Evolutionary conservation across 1,140 invertebrate genomes (phyloP).

Genomic region (Nilaparvata lugens): DNA sequence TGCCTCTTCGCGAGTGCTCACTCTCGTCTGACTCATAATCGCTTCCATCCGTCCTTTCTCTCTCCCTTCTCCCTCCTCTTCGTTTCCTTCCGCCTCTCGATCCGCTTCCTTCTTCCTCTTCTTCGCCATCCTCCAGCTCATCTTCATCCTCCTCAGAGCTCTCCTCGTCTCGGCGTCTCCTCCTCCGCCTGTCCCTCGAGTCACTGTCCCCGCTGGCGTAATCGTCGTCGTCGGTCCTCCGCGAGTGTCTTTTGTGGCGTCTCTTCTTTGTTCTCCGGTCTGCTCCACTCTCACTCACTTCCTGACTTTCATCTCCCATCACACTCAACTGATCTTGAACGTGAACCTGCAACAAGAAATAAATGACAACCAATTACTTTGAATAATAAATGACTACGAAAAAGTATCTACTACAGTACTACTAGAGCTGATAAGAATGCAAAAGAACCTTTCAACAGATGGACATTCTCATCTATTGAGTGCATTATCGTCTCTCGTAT

Average conservation of each 20-base stretch:
- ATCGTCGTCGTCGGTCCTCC: conserved; percentile 19
- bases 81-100: conserved; percentile 1
- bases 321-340: conserved; percentile 17
- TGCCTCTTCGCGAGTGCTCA: not conserved
- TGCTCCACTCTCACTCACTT: conserved; percentile 20
- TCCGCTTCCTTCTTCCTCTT: conserved; percentile 2
- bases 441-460: too few species aligned
- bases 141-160: conserved; percentile 8
- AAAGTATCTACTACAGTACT: too few species aligned
- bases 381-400: too few species aligned
- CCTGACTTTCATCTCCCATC: not conserved
- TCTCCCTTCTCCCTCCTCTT: conserved; percentile 8
- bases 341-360: conserved; percentile 16
- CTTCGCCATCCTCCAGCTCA: conserved; percentile 1
- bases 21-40: not conserved
- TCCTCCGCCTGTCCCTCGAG: conserved; percentile 1
- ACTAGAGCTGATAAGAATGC: too few species aligned
- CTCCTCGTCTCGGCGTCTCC: conserved; percentile 33
- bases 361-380: too few species aligned
- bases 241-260: conserved; percentile 15
- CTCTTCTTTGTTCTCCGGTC: conserved; percentile 2
- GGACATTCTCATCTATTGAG: too few species aligned
- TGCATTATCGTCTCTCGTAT: too few species aligned
- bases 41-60: conserved; percentile 9
- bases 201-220: conserved; percentile 10